A percentile compares a stretch with the other conserved stretches of the same genome.
These are phyloP conservation scores for Syngnathus acus DNA, from an alignment of 2,797 vertebrate species.

Conservation along the genomic window DNA sequence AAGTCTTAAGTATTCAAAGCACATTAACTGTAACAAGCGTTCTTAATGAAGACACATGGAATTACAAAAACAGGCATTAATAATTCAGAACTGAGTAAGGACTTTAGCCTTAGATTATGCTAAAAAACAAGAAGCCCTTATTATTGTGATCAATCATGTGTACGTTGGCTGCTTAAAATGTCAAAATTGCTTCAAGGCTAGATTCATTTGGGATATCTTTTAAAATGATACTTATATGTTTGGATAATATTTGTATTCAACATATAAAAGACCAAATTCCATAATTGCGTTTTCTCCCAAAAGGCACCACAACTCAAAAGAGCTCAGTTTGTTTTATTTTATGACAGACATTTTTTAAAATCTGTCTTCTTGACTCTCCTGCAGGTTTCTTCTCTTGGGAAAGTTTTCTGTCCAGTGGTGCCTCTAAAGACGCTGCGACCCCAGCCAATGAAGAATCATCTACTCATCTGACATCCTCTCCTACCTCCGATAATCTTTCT, in stretches of 20 bases:
- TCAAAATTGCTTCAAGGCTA: not conserved
- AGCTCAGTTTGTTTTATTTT: no score
- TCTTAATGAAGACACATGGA: not conserved
- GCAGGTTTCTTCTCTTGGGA: constrained; percentile 56
- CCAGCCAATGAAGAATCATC: constrained; percentile 35
- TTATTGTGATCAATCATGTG: constrained; percentile 3
- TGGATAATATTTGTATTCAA: not conserved
- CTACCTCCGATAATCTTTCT: constrained; percentile 21
- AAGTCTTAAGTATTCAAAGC: not conserved
- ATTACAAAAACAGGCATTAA: not conserved
- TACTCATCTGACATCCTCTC: constrained; percentile 35
- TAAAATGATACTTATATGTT: not conserved
- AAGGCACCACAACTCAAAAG: not conserved
- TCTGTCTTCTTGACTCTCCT: not conserved
- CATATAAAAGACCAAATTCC: not conserved
- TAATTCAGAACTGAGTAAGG: not conserved
- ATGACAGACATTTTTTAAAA: constrained; percentile 6
- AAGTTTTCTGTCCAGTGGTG: constrained; percentile 41
- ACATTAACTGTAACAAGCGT: not conserved
- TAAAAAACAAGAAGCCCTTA: not conserved
- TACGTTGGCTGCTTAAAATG: not conserved
- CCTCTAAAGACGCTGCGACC: constrained; percentile 25
- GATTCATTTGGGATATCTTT: not conserved
- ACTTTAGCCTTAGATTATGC: not conserved
- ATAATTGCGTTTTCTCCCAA: not conserved